These are phyloP conservation scores for Melanostigma gelatinosum DNA, from an alignment of 2,113 vertebrate species.

Conservation along the genomic window DNA sequence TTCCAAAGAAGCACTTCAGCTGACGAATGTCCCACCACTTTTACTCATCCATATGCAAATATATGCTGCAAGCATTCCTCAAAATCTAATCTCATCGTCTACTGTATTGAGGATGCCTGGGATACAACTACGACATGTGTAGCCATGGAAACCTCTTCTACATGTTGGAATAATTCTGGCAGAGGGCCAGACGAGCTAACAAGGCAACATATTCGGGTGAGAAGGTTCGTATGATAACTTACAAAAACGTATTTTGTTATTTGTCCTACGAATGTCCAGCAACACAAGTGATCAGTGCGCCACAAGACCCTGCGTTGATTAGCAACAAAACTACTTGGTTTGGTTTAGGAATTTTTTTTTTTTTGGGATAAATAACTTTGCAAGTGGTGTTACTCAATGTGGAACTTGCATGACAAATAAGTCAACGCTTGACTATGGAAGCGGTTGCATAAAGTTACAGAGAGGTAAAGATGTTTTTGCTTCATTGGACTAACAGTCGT, in stretches of 20 bases:
- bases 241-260: background rate
- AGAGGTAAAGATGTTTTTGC: background rate
- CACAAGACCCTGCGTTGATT: background rate
- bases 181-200: background rate
- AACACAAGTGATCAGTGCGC: background rate
- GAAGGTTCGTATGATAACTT: background rate
- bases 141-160: background rate
- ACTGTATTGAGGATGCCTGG: slow-evolving; percentile 13
- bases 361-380: background rate
- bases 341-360: background rate
- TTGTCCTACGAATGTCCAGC: background rate
- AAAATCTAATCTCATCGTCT: slow-evolving; percentile 55
- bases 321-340: background rate
- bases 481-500: background rate
- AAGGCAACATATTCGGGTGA: background rate
- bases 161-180: background rate
- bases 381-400: background rate
- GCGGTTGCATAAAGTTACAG: background rate
- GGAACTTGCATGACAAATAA: background rate
- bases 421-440: background rate
- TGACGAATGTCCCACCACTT: slow-evolving; percentile 55
- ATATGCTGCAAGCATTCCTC: slow-evolving; percentile 50
- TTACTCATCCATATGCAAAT: slow-evolving; percentile 60
- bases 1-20: slow-evolving; percentile 55
- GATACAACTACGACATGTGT: slow-evolving; percentile 6